Base-by-base conservation (phyloP, 30 jellyfish, hydroid and myxozoan species). In the Aurelia coerulea region DNA sequence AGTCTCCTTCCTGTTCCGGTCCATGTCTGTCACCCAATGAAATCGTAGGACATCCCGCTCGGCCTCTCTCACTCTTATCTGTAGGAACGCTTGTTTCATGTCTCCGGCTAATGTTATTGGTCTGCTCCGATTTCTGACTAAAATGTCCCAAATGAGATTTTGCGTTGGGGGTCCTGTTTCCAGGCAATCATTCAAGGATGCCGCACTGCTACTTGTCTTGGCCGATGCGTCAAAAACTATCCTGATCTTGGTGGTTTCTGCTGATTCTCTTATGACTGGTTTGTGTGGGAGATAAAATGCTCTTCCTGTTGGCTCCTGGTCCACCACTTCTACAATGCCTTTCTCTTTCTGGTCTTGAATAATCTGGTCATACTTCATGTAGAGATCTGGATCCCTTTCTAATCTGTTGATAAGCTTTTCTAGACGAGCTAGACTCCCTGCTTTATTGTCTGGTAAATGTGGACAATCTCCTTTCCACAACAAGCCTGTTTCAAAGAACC, bases 181-280 rank as follows among this genome's bases (percentile, higher is more conserved):
- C 10, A 90, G 85, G 65, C 97, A 90, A 34, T 90, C 96, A 72
- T 90, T 90, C 84, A 90, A 76, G n/a, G 96, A 84, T 35, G 92
- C 76, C 5, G 75, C 66, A 37, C 52, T 62, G 73, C 73, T 78
- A 56, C 58, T 68, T 50, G 82, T 37, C 86, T 68, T 77, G 54
- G 96, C 86, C 13, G 96, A 87, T n/a, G 96, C 90, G 52, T 87
- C 90, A 70, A 29, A 87, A 18, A 87, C 96, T 41, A 87, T 78
- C 18, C 91, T 46, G 65, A 87, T 31, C 63, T 87, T 78, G 66
- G 91, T 78, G 65, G 64, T 87, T 49, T 87, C 86, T 46, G 96
- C 90, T 41, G 90, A 8, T 62, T 87, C 75, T 31, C 87, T 67
- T 2, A 64, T 54, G 19, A 85, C 95, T 29, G 91, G 91, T 68